Base-by-base conservation (phyloP, 1,140 invertebrate species). In the Nephila pilipes region DNA sequence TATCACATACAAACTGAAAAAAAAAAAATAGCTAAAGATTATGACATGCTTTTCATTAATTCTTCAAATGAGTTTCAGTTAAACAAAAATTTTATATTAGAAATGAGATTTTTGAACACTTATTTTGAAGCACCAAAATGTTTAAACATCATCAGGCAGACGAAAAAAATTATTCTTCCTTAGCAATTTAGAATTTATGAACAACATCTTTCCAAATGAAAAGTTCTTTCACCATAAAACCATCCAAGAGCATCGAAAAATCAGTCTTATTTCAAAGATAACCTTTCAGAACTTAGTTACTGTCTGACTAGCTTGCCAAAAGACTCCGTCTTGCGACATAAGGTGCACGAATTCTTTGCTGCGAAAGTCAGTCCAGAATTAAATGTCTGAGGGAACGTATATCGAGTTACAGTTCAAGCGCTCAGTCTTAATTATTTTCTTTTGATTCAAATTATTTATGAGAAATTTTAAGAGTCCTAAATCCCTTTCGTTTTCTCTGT, bases 221-320 rank as follows among this genome's bases (percentile, higher is more conserved):
- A 65, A 32, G 69, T 36, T 75, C 69, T 36, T 75, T 75, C 25
- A 18, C 3, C 29, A 18, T 12, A 32, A 16, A 32, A 75, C 1
- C 69, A 20, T 46, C 46, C 46, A 46, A 46, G 46, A 46, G 2
- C 6, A 46, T 46, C 46, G 12, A 46, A 46, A 46, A 46, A 46
- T 75, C 69, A 75, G 69, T 75, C 29, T 75, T 36, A 18, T 75
- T 75, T 36, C 18, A 36, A 75, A 36, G 32, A 38, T 83, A 25
- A 25, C 16, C 32, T 55, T 88, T 25, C 60, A 87, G 25, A 36
- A 29, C 54, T 89, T 2, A 18, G 29, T 46, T 83, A 14, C 79
- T 60, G 29, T 83, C 91, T 93, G 91, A 93, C 91, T 93, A 93
- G 91, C 65, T 87, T 25, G 38, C 83, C 91, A 69, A 85, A 29